Conservation (phyloP, 2,888 invertebrate genomes). For the Rhagonycha fulva region DNA sequence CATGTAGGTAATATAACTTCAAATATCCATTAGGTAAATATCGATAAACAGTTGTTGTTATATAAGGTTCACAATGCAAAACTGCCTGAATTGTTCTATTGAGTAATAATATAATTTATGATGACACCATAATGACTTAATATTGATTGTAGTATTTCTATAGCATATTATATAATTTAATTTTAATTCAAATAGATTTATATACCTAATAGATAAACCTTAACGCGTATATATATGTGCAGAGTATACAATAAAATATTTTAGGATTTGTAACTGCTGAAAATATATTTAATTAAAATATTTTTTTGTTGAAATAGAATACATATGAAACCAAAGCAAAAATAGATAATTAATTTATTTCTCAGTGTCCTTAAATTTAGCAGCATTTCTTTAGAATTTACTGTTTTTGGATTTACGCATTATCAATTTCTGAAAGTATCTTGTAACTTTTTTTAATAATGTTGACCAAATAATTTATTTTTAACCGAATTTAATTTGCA, state of each 20-base stretch:
- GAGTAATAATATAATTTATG: neutral
- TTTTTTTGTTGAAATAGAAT: too few species aligned
- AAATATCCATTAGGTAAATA: neutral
- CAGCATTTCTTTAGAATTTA: too few species aligned
- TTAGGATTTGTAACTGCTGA: too few species aligned
- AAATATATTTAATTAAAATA: too few species aligned
- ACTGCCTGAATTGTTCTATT: neutral
- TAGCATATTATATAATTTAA: neutral
- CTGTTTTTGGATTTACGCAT: too few species aligned
- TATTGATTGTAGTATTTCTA: neutral
- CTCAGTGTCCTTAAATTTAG: too few species aligned
- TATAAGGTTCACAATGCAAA: neutral
- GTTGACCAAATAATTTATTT: neutral
- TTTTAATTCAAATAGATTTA: neutral
- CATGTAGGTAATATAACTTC: neutral
- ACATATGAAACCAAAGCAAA: too few species aligned
- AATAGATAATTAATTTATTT: too few species aligned
- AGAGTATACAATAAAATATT: too few species aligned
- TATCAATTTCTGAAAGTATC: neutral
- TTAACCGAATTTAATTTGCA: neutral
- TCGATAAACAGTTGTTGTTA: neutral
- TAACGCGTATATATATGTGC: too few species aligned
- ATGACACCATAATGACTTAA: neutral
- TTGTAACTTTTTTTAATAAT: neutral
- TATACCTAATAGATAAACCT: neutral